phyloP scores from a whole-genome alignment of 2,888 invertebrate genomes.

The Nebria salina region DNA sequence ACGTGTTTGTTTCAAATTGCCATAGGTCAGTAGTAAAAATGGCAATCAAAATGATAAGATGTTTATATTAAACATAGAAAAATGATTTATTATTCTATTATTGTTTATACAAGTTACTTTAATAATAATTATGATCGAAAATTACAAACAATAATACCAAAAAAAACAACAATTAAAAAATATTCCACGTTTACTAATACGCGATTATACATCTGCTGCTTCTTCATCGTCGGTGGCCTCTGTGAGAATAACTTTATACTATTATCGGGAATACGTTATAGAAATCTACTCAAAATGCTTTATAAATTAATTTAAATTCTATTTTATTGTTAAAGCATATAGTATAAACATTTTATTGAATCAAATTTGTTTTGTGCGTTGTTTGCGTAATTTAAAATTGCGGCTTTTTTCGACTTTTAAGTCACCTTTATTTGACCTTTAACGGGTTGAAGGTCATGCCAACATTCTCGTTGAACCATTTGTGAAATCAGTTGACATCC shows the following conservation, averaged over 20 bases:
- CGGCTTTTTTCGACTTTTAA: neutral
- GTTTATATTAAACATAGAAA: neutral
- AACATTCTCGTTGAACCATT: conserved; percentile 40
- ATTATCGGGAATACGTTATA: neutral
- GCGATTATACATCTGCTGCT: neutral
- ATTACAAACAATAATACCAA: neutral
- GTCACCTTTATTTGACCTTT: conserved; percentile 47
- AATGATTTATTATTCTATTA: neutral
- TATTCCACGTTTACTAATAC: neutral
- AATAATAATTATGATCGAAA: neutral
- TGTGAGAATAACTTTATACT: neutral
- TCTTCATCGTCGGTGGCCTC: neutral
- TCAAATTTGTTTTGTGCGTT: neutral
- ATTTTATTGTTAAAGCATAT: neutral
- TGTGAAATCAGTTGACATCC: conserved; percentile 35
- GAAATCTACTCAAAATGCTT: neutral
- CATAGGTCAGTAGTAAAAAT: conserved; percentile 39
- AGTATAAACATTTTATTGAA: neutral
- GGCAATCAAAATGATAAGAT: neutral
- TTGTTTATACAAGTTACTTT: conserved; percentile 9
- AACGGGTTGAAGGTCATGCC: conserved; percentile 45
- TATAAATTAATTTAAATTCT: neutral
- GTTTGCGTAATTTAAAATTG: neutral
- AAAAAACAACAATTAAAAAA: neutral
- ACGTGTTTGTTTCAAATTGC: conserved; percentile 33